phyloP scores from a whole-genome alignment of 1,140 invertebrate species.

The Marisa cornuarietis region DNA sequence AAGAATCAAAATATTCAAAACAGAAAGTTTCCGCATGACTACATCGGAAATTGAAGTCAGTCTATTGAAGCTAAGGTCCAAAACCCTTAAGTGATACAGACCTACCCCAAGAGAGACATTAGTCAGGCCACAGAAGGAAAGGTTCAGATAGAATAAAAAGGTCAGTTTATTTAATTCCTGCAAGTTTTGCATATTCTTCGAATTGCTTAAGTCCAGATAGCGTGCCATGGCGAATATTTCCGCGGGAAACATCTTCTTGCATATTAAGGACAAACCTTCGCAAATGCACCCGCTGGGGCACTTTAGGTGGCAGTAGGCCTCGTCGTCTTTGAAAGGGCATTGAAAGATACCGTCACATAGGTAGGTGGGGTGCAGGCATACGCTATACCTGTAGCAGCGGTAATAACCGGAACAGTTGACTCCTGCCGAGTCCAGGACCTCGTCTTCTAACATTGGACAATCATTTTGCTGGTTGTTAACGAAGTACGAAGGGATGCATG shows the following conservation, averaged over 20 bases:
- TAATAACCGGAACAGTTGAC: background rate
- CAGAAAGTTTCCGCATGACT: background rate
- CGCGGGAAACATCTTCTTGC: background rate
- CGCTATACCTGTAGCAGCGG: background rate
- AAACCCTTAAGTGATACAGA: background rate
- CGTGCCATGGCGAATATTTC: background rate
- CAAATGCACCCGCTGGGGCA: background rate
- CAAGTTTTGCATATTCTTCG: no score
- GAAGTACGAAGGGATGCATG: background rate
- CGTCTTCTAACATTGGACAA: background rate
- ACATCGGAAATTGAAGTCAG: background rate
- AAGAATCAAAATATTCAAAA: background rate
- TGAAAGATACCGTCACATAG: background rate
- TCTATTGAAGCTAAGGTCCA: conserved; percentile 8
- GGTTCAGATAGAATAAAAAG: background rate
- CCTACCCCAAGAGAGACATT: background rate
- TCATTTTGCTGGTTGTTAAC: background rate
- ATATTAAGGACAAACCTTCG: background rate
- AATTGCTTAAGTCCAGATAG: background rate
- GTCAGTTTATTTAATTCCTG: no score
- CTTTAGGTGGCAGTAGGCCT: background rate
- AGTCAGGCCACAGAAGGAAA: background rate
- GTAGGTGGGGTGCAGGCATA: background rate
- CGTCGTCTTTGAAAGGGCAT: background rate
- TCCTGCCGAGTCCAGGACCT: background rate